These are phyloP conservation scores for Ptilorrhoa leucosticta DNA, from an alignment of 2,113 vertebrate species.

Conservation along the genomic window DNA sequence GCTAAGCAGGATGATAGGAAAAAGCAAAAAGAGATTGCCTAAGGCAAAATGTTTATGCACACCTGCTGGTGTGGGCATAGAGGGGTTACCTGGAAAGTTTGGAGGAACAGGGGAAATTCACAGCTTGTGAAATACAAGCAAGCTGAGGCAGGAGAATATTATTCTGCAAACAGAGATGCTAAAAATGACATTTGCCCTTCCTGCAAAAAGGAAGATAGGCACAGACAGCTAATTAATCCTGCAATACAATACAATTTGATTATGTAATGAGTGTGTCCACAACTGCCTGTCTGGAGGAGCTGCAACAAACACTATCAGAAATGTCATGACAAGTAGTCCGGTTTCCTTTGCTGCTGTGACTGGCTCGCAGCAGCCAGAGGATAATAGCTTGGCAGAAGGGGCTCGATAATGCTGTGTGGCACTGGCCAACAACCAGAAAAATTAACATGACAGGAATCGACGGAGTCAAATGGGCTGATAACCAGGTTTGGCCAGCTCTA, in stretches of 20 bases:
- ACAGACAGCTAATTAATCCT: neutral
- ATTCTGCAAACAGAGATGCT: neutral
- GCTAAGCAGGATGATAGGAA: neutral
- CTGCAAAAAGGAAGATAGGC: neutral
- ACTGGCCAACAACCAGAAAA: neutral
- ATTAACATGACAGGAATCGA: neutral
- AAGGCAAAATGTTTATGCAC: neutral
- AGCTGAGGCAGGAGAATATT: neutral
- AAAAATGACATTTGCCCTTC: neutral
- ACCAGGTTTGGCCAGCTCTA: neutral
- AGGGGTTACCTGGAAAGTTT: neutral
- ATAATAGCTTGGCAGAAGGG: neutral
- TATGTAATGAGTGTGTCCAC: neutral
- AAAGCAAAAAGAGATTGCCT: neutral
- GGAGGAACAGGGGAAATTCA: neutral
- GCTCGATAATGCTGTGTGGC: neutral
- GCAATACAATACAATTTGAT: neutral
- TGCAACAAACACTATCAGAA: neutral
- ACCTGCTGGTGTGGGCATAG: neutral
- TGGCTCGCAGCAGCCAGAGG: neutral
- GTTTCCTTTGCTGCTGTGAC: neutral
- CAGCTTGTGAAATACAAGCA: neutral
- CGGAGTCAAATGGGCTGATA: neutral
- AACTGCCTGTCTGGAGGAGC: neutral
- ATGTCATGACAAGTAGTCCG: neutral